These are phyloP conservation scores for Holothuria scabra DNA, from an alignment of 53 echinoderm and acorn worm species.

Conservation along the genomic window DNA sequence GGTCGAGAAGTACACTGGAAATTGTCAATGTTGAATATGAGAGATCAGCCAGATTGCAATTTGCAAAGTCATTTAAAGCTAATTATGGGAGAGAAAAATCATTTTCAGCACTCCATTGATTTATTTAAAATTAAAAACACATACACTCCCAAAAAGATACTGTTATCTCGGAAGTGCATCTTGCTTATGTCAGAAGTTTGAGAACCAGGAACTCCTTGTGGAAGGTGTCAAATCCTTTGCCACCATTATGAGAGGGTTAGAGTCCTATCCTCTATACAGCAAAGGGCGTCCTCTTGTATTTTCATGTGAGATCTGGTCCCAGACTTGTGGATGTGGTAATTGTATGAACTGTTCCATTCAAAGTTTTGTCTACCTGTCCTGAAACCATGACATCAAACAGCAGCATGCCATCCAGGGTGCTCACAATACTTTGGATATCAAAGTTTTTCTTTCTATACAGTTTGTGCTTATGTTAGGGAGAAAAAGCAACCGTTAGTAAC, in stretches of 20 bases:
- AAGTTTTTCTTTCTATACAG: too few relatives aligned
- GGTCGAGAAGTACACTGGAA: too few relatives aligned
- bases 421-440: constrained; percentile 53
- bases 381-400: constrained; percentile 46
- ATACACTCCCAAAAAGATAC: too few relatives aligned
- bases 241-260: not conserved
- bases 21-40: too few relatives aligned
- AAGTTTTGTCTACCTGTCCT: constrained; percentile 1
- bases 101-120: too few relatives aligned
- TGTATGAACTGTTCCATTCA: constrained; percentile 37
- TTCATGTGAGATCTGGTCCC: constrained; percentile 19
- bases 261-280: constrained; percentile 10
- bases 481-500: not conserved
- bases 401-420: constrained; percentile 56
- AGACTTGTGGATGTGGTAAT: constrained; percentile 13
- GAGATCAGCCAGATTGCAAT: too few relatives aligned
- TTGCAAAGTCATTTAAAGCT: too few relatives aligned
- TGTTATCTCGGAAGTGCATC: not conserved
- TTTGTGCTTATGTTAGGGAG: constrained; percentile 25
- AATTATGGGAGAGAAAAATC: too few relatives aligned
- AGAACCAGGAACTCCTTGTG: not conserved
- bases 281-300: not conserved
- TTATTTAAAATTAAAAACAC: too few relatives aligned
- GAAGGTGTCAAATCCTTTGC: constrained; percentile 13
- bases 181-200: constrained; percentile 8